phyloP scores from a whole-genome alignment of 2,888 invertebrate species.

The Diloba caeruleocephala region DNA sequence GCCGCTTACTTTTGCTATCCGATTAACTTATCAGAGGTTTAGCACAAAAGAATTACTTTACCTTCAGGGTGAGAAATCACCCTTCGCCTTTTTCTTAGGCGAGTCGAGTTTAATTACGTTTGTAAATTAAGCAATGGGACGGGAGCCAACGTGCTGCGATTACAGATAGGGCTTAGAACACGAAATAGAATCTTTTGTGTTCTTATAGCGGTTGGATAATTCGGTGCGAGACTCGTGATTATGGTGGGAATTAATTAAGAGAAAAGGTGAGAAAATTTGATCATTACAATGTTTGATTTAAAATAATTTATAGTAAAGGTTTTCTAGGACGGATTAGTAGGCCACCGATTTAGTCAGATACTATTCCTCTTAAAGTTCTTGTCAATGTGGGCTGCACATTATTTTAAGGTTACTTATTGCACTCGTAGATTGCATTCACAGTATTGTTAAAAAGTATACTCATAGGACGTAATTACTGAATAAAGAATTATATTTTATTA shows the following conservation, averaged over 20 bases:
- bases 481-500: no score
- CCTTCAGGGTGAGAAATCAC: constrained; percentile 49
- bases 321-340: no score
- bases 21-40: constrained; percentile 55
- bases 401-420: no score
- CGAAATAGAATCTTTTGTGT: constrained; percentile 56
- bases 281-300: no score
- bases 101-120: constrained; percentile 55
- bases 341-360: no score
- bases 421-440: no score
- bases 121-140: constrained; percentile 60
- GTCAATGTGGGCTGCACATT: no score
- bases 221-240: constrained; percentile 42
- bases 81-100: constrained; percentile 46
- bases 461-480: no score
- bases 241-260: constrained; percentile 36
- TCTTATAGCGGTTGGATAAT: constrained; percentile 42
- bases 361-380: no score
- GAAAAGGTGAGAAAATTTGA: constrained; percentile 25
- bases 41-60: constrained; percentile 48
- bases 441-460: no score
- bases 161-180: constrained; percentile 41
- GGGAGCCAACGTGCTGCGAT: constrained; percentile 43
- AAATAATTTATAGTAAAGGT: no score
- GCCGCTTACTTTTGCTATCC: constrained; percentile 43